Evolutionary conservation across 2,797 vertebrate genomes (phyloP), one percentile per base, ranked within the genome.

Genomic region (Allobates femoralis): DNA sequence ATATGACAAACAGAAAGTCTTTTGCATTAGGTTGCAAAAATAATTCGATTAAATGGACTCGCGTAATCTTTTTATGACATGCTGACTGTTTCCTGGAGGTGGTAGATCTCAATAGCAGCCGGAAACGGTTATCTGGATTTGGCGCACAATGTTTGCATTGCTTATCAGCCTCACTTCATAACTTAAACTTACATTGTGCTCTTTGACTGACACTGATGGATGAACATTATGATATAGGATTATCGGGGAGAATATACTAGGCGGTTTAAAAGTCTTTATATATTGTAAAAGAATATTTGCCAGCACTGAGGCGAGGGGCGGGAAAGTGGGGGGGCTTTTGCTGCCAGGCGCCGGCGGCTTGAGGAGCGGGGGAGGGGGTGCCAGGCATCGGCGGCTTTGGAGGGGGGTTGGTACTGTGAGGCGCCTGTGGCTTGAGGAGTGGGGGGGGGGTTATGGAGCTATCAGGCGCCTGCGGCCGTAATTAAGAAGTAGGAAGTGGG

Each of bases 1-100:
- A 78, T 60, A 81, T 69, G 78, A 81, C 87, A 88, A 80, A 81
- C 78, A 79, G 73, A 76, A 88, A 88, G 79, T 79, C 75, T 84
- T 79, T 88, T 67, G 69, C 77, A 84, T 80, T 79, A 8, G 55
- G 55, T 64, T 76, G 21, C 56, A 66, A 81, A 88, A 88, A 84
- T 88, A 60, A 88, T 88, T 80, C 32, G 30, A 77, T 86, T 82
- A 86, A 60, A 78, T 58, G 64, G 46, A 34, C 55, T 46, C 64
- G 23, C 62, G 41, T 66, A 7, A 53, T 75, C 10, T 83, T 21
- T 85, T 79, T 32, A 53, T 79, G 66, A 30, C 75, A 66, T 75
- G 21, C 41, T 77, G 56, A 55, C 74, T 84, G 81, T 81, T 81
- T 66, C n/a, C 26, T 66, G 37, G 28, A 78, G 19, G 55, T 69